Percentiles rank a stretch among this genome's conserved stretches.
These are phyloP conservation scores for Bergia puertoricense DNA, from an alignment of 92 coral and sea anemone genomes.

Conservation along the genomic window DNA sequence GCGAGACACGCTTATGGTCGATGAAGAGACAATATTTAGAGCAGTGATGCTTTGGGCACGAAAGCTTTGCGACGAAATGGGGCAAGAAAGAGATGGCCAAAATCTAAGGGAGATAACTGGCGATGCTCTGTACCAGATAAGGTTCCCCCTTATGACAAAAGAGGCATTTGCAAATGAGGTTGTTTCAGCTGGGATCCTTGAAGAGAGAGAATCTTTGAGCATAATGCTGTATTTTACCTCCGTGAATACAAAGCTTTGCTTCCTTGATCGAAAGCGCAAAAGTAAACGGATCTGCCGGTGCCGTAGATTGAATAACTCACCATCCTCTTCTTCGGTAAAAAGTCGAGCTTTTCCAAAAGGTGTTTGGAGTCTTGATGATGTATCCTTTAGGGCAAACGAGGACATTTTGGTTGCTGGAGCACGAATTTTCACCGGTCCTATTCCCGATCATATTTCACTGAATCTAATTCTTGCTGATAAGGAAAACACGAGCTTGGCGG, in stretches of 20 bases:
- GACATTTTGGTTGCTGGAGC: constrained; percentile 6
- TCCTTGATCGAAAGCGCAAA: background rate
- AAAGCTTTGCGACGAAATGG: background rate
- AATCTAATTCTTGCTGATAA: background rate
- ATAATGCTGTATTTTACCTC: background rate
- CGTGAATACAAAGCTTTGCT: background rate
- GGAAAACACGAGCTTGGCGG: background rate
- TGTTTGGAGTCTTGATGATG: background rate
- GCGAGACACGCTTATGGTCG: constrained; percentile 35
- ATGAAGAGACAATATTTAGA: constrained; percentile 25
- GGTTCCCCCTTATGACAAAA: constrained; percentile 38
- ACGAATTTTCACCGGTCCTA: background rate
- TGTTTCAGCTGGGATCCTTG: constrained; percentile 24
- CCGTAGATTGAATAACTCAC: background rate
- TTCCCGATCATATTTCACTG: background rate
- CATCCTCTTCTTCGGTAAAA: background rate
- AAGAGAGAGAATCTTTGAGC: constrained; percentile 9
- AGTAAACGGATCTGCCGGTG: background rate
- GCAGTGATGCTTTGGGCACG: constrained; percentile 36
- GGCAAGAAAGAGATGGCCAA: constrained; percentile 1
- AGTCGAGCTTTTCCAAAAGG: background rate
- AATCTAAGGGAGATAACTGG: constrained; percentile 37
- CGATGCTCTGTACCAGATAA: constrained; percentile 32
- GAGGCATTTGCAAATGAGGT: constrained; percentile 31
- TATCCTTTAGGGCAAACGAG: background rate